Evolutionary conservation across 2,113 vertebrate genomes (phyloP).

Genomic region (Gracilinanus agilis): DNA sequence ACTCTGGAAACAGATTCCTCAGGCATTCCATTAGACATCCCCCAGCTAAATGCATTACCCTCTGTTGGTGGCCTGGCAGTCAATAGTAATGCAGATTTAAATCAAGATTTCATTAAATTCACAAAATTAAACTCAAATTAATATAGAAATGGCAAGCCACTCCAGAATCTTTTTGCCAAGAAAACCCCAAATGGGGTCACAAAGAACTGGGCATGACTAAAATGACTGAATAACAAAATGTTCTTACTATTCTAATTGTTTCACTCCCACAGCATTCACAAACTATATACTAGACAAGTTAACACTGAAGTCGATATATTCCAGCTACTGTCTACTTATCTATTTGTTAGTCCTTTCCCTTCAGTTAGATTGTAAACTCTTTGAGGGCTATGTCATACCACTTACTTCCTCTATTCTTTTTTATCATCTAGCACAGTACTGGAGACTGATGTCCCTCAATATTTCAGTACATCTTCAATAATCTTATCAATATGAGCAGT

Average conservation of each 20-base stretch:
- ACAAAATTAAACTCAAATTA: neutral
- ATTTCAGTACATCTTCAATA: neutral
- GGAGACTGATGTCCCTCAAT: neutral
- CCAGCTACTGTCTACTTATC: neutral
- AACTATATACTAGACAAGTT: neutral
- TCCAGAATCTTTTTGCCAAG: too few relatives aligned
- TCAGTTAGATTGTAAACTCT: neutral
- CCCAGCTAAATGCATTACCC: neutral
- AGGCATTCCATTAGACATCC: constrained; percentile 13
- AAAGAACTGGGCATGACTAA: too few relatives aligned
- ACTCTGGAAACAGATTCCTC: constrained; percentile 16
- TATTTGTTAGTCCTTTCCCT: neutral
- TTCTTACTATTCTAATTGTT: neutral
- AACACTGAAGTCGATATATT: neutral
- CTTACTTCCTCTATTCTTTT: constrained; percentile 14
- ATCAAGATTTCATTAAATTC: constrained; percentile 3
- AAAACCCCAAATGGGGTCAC: too few relatives aligned
- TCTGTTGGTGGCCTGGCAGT: neutral
- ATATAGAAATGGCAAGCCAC: neutral
- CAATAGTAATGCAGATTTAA: neutral
- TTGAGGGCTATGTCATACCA: neutral
- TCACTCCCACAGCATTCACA: neutral
- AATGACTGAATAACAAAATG: too few relatives aligned
- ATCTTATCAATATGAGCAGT: neutral
- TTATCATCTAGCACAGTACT: neutral